phyloP scores from a whole-genome alignment of 1,140 invertebrate genomes.

The Hyposmocoma kahamanoa region DNA sequence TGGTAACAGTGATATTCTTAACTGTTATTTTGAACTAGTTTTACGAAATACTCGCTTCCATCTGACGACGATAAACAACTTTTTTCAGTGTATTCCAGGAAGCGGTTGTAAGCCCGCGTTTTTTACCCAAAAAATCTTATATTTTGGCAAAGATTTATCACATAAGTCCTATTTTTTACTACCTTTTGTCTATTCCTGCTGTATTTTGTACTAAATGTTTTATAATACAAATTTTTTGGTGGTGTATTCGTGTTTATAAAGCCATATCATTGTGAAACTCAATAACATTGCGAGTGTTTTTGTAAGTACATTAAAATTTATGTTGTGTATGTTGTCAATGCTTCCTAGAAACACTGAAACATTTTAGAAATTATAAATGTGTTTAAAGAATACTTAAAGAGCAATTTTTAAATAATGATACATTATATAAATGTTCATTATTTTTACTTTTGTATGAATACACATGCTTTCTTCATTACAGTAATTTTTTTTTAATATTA shows the following conservation, averaged over 20 bases:
- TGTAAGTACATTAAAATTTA: not conserved
- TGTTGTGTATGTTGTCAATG: not conserved
- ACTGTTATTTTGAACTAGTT: too few species aligned
- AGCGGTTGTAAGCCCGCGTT: slow-evolving; percentile 3
- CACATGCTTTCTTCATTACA: too few species aligned
- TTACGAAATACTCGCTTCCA: slow-evolving; percentile 4
- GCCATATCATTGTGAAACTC: not conserved
- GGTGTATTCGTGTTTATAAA: not conserved
- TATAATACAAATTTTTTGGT: too few species aligned
- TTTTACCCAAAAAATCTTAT: slow-evolving; percentile 9
- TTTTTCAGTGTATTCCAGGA: slow-evolving; percentile 10
- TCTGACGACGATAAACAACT: slow-evolving; percentile 5
- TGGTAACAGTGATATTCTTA: too few species aligned
- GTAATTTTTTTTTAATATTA: too few species aligned
- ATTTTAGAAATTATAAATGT: too few species aligned
- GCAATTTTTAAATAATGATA: too few species aligned
- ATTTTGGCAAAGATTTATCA: slow-evolving; percentile 8
- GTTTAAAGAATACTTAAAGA: too few species aligned
- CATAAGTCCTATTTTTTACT: slow-evolving; percentile 8
- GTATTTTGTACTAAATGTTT: not conserved
- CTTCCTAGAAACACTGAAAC: too few species aligned
- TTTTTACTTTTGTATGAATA: too few species aligned
- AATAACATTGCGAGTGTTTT: not conserved
- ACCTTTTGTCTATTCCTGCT: slow-evolving; percentile 1
- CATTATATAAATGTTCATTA: too few species aligned